A percentile compares a stretch with the other conserved stretches of the same genome.
These are phyloP conservation scores for Danaus melanippus DNA, from an alignment of 1,140 invertebrate species.

Conservation along the genomic window DNA sequence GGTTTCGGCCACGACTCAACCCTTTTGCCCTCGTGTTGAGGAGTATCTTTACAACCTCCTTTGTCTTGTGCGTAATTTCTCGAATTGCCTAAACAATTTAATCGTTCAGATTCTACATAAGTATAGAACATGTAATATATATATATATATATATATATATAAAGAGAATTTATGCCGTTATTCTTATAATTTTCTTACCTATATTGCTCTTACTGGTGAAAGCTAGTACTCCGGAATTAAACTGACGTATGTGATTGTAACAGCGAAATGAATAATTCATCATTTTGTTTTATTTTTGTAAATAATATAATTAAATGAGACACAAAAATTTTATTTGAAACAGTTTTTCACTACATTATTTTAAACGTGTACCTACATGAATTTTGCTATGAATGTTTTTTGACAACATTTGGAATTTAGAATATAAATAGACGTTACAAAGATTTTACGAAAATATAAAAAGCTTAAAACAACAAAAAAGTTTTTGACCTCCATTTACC, in stretches of 20 bases:
- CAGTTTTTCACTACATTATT: slow-evolving; percentile 21
- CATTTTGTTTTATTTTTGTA: slow-evolving; percentile 22
- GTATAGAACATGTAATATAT: background rate
- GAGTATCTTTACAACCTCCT: slow-evolving; percentile 29
- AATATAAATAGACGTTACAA: too few relatives aligned
- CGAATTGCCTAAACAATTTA: slow-evolving; percentile 19
- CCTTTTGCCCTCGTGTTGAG: slow-evolving; percentile 38
- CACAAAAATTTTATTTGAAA: slow-evolving; percentile 20
- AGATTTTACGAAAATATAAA: too few relatives aligned
- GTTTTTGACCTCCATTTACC: too few relatives aligned
- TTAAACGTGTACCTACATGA: slow-evolving; percentile 19
- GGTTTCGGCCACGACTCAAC: slow-evolving; percentile 49
- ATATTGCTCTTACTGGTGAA: slow-evolving; percentile 12
- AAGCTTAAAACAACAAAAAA: too few relatives aligned
- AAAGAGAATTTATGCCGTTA: background rate
- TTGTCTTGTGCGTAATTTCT: slow-evolving; percentile 38
- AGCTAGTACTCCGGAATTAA: slow-evolving; percentile 12
- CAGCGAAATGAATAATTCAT: slow-evolving; percentile 22
- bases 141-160: too few relatives aligned
- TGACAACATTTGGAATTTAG: slow-evolving; percentile 6
- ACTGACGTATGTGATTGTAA: slow-evolving; percentile 24
- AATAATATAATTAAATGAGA: slow-evolving; percentile 1
- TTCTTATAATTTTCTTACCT: slow-evolving; percentile 12
- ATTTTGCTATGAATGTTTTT: slow-evolving; percentile 15
- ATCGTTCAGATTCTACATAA: background rate